A percentile compares a stretch with the other conserved stretches of the same genome.
Evolutionary conservation across 2,888 invertebrate species (phyloP).

Genomic region (Vannuccia rotundouncinata): DNA sequence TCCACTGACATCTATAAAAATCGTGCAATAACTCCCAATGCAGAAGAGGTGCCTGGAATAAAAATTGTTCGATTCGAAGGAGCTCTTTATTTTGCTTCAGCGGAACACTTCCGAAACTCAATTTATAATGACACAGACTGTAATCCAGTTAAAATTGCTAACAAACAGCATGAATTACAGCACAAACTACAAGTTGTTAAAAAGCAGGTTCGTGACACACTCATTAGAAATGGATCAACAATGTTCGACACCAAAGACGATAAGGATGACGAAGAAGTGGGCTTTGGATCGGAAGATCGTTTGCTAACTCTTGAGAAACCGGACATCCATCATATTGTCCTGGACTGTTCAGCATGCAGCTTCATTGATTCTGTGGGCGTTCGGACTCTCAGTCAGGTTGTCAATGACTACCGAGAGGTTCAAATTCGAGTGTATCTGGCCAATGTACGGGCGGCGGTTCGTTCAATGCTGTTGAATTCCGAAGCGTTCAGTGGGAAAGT

Average conservation of each 20-base stretch:
- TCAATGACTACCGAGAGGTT: constrained; percentile 47
- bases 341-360: constrained; percentile 55
- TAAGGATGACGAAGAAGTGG: not conserved
- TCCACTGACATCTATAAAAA: constrained; percentile 57
- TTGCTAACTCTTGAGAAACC: not conserved
- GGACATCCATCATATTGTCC: constrained; percentile 46
- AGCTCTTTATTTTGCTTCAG: constrained; percentile 51
- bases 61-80: constrained; percentile 51
- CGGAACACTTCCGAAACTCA: constrained; percentile 49
- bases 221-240: not conserved
- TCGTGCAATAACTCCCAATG: constrained; percentile 47
- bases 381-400: constrained; percentile 48
- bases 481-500: constrained; percentile 52
- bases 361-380: constrained; percentile 52
- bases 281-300: not conserved
- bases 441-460: constrained; percentile 45
- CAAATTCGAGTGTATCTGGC: constrained; percentile 49
- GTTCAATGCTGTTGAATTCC: constrained; percentile 53
- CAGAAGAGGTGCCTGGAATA: constrained; percentile 46
- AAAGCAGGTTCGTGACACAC: not conserved
- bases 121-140: constrained; percentile 47
- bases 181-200: not conserved
- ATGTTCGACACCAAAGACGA: not conserved
- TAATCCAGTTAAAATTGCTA: constrained; percentile 44
- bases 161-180: not conserved